A percentile compares a stretch with the other conserved stretches of the same genome.
Evolutionary conservation across 2,797 vertebrate genomes (phyloP).

Genomic region (Sebastes elongatus): DNA sequence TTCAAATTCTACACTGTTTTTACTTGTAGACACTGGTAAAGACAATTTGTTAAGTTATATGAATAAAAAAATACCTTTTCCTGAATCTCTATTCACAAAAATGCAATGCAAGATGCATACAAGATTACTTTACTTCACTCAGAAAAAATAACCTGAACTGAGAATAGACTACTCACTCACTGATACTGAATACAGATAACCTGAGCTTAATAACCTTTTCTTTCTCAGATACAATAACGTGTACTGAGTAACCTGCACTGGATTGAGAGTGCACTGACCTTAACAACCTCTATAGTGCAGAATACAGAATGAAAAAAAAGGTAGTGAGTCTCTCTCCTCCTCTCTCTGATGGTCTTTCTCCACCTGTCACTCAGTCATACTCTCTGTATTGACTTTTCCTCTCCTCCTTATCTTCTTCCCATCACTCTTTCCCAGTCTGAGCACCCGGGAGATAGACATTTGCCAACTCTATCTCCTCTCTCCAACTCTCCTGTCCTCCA

Average conservation of each 20-base stretch:
- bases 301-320: background rate
- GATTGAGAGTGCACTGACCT: constrained; percentile 6
- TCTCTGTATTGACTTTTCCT: constrained; percentile 56
- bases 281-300: background rate
- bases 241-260: background rate
- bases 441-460: constrained; percentile 45
- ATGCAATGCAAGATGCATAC: too few species aligned
- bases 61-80: too few species aligned
- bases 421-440: constrained; percentile 37
- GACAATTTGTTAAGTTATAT: background rate
- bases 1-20: background rate
- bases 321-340: background rate
- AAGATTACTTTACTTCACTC: background rate
- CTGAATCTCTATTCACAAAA: too few species aligned
- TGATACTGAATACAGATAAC: background rate
- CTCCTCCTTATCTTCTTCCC: constrained; percentile 44
- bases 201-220: background rate
- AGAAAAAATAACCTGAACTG: background rate
- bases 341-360: constrained; percentile 6
- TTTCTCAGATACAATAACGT: background rate
- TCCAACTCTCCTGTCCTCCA: constrained; percentile 32
- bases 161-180: background rate
- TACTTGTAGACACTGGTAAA: background rate
- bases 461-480: constrained; percentile 28
- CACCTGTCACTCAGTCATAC: constrained; percentile 36